Base-by-base conservation (phyloP, 2,797 vertebrate genomes). In the Squalus acanthias region DNA sequence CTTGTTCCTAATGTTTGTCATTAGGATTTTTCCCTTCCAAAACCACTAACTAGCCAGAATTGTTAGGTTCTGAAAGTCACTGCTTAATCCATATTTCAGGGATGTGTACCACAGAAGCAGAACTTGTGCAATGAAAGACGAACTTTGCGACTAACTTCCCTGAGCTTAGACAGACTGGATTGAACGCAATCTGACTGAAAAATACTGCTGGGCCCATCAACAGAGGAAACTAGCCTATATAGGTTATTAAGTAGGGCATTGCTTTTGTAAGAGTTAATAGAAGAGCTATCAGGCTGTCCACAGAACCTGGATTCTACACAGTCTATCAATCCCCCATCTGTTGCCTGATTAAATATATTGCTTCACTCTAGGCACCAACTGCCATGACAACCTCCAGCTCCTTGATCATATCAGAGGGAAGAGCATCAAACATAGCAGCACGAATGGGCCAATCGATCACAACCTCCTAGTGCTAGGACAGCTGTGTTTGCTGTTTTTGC, bases 291-390 rank as follows among this genome's bases (percentile, higher is more conserved):
- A 95, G 94, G 70, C 70, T 72, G 50, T 76, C 70, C 94, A 60
- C 70, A 74, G 97, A 97, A 97, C 97, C 97, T 92, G 96, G 97
- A 97, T 87, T 82, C 94, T 63, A 88, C 97, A 96, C 85, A 95
- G 97, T 97, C 97, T 74, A 96, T 97, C 96, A 97, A 96, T 97
- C 97, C 96, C 97, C 97, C 97, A 97, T 97, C 97, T 98, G 97
- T 96, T 97, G 96, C 97, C 97, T 98, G 97, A 97, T 97, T 97
- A 97, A 97, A 97, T 96, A 97, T 97, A 97, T 95, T 96, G 96
- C 97, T 26, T 96, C 96, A 96, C 97, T 97, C 97, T 96, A 96
- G 29, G 15, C 39, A 20, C 97, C 91, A 96, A 96, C 96, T 97
- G 93, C 97, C 98, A 97, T 97, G 96, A 97, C 96, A 0, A 65